Evolutionary conservation across 2,888 invertebrate genomes (phyloP).

Genomic region (Drosophila melanosoma): DNA sequence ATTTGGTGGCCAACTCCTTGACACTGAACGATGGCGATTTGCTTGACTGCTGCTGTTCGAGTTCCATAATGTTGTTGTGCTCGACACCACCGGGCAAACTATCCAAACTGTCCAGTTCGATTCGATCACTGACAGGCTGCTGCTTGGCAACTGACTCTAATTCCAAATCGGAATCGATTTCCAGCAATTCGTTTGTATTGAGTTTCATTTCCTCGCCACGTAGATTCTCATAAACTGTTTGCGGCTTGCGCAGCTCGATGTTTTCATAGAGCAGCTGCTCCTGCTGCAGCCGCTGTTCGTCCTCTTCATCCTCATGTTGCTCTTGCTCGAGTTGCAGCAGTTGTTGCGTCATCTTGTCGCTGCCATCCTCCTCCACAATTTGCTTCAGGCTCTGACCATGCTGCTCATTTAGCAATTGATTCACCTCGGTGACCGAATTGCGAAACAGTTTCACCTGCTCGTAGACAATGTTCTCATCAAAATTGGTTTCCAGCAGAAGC

Average conservation of each 20-base stretch:
- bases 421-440: conserved; percentile 91
- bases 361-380: conserved; percentile 69
- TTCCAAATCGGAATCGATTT: conserved; percentile 69
- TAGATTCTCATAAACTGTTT: conserved; percentile 83
- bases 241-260: conserved; percentile 83
- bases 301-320: conserved; percentile 47
- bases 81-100: conserved; percentile 65
- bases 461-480: conserved; percentile 87
- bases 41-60: conserved; percentile 55
- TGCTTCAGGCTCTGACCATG: conserved; percentile 65
- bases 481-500: conserved; percentile 87
- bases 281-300: conserved; percentile 58
- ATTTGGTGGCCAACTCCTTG: conserved; percentile 88
- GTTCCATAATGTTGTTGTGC: conserved; percentile 60
- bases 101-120: conserved; percentile 80
- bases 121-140: conserved; percentile 55
- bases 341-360: conserved; percentile 62
- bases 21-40: conserved; percentile 86
- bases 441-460: conserved; percentile 92
- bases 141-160: conserved; percentile 38
- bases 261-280: conserved; percentile 84
- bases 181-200: conserved; percentile 72
- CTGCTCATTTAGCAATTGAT: conserved; percentile 86
- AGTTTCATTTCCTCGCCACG: conserved; percentile 82
- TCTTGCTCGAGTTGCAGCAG: conserved; percentile 54